Percentiles rank a stretch among this genome's conserved stretches.
These are phyloP conservation scores for Anguilla anguilla DNA, from an alignment of 2,797 vertebrate species.

Conservation along the genomic window DNA sequence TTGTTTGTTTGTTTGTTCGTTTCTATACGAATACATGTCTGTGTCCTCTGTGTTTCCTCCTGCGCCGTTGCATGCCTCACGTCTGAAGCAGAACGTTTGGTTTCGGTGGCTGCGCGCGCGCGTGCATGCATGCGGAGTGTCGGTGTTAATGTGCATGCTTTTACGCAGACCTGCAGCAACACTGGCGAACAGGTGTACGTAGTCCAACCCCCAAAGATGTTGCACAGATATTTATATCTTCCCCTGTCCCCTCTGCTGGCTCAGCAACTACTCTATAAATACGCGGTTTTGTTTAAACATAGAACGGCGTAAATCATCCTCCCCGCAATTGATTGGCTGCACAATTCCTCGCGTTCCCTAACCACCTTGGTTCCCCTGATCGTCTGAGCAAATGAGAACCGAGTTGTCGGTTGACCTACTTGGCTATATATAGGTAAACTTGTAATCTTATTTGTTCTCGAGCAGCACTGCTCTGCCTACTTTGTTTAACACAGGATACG, in stretches of 20 bases:
- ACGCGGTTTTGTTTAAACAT: background rate
- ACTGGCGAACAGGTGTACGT: background rate
- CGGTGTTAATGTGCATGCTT: background rate
- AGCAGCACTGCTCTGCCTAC: background rate
- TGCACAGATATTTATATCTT: background rate
- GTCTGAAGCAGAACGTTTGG: background rate
- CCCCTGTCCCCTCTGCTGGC: background rate
- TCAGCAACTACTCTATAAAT: background rate
- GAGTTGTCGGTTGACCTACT: constrained; percentile 5
- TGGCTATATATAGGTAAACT: background rate
- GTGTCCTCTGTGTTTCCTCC: background rate
- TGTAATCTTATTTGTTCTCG: background rate
- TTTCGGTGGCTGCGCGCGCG: constrained; percentile 18
- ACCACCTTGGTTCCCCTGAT: background rate
- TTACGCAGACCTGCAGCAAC: background rate
- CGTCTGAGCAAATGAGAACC: background rate
- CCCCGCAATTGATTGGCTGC: background rate
- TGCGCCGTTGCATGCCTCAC: constrained; percentile 6
- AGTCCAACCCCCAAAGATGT: background rate
- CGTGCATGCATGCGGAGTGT: constrained; percentile 13
- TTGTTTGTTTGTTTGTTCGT: background rate
- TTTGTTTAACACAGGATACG: background rate
- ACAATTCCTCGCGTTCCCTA: background rate
- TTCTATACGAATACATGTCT: background rate
- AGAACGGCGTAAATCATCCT: background rate